These are phyloP conservation scores for Lasioglossum figueresi DNA, from an alignment of 2,888 invertebrate species.

Conservation along the genomic window DNA sequence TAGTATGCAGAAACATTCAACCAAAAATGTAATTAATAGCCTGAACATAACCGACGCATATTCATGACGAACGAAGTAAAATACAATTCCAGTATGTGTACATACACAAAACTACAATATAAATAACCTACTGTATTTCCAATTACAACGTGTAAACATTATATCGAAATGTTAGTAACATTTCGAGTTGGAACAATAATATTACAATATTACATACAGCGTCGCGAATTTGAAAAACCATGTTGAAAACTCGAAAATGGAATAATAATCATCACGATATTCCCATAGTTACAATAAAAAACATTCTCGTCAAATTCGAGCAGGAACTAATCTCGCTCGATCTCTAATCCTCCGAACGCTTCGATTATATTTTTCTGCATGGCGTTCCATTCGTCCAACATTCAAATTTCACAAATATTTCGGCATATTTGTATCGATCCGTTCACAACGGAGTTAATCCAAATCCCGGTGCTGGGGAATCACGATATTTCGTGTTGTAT, in stretches of 20 bases:
- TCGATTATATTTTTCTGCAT: not conserved
- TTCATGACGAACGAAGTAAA: not conserved
- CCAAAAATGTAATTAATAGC: not conserved
- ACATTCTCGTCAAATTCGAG: not conserved
- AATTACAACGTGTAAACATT: not conserved
- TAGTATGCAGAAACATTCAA: not conserved
- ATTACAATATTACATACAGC: not conserved
- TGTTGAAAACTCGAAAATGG: not conserved
- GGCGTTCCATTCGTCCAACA: not conserved
- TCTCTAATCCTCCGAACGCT: not conserved
- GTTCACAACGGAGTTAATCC: not conserved
- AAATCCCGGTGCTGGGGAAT: slow-evolving; percentile 11
- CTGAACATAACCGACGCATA: not conserved
- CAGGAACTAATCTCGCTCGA: not conserved
- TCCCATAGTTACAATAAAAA: not conserved
- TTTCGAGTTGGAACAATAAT: not conserved
- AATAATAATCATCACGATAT: not conserved
- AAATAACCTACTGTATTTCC: not conserved
- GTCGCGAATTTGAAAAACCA: not conserved
- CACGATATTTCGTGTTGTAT: not conserved
- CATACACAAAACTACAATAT: too few species aligned
- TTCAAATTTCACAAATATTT: not conserved
- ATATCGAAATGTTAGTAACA: not conserved
- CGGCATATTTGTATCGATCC: not conserved
- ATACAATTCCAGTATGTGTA: not conserved